A percentile compares a stretch with the other conserved stretches of the same genome.
Conservation (phyloP, 2,888 invertebrate genomes). For the Acleris sparsana region DNA sequence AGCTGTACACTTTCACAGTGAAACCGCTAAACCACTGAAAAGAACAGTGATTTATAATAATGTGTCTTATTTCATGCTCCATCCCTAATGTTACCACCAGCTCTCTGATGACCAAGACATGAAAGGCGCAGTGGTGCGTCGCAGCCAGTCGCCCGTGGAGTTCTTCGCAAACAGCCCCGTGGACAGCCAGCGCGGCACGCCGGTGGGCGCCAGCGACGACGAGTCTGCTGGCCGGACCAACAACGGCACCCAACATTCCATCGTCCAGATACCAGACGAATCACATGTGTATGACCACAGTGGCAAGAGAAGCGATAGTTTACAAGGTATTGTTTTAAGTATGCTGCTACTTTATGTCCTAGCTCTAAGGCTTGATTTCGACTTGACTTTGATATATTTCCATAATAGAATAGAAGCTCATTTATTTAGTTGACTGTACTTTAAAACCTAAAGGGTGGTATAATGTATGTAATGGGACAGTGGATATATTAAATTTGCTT, state of each 20-base stretch:
- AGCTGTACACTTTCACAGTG: too few relatives aligned
- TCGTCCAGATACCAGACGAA: slow-evolving; percentile 86
- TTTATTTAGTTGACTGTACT: too few relatives aligned
- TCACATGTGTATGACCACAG: slow-evolving; percentile 70
- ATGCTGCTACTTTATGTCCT: too few relatives aligned
- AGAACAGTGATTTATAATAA: too few relatives aligned
- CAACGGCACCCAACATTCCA: slow-evolving; percentile 86
- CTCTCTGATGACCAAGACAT: slow-evolving; percentile 80
- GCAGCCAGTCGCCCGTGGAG: slow-evolving; percentile 72
- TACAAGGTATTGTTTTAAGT: slow-evolving; percentile 62
- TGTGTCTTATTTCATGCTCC: not conserved
- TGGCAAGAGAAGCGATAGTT: slow-evolving; percentile 71
- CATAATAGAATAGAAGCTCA: too few relatives aligned
- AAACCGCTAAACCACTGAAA: too few relatives aligned
- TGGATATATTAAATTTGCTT: too few relatives aligned
- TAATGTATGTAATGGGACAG: too few relatives aligned
- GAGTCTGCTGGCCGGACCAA: slow-evolving; percentile 73
- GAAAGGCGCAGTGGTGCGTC: slow-evolving; percentile 71
- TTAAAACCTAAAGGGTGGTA: too few relatives aligned
- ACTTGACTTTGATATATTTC: too few relatives aligned
- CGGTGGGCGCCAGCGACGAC: slow-evolving; percentile 79
- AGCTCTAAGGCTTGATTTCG: too few relatives aligned
- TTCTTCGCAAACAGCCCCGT: slow-evolving; percentile 60
- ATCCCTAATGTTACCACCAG: slow-evolving; percentile 46
- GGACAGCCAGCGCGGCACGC: slow-evolving; percentile 71